Percentiles rank a stretch among this genome's conserved stretches.
phyloP scores from a whole-genome alignment of 2,888 invertebrate species.

The Linyphia triangularis region DNA sequence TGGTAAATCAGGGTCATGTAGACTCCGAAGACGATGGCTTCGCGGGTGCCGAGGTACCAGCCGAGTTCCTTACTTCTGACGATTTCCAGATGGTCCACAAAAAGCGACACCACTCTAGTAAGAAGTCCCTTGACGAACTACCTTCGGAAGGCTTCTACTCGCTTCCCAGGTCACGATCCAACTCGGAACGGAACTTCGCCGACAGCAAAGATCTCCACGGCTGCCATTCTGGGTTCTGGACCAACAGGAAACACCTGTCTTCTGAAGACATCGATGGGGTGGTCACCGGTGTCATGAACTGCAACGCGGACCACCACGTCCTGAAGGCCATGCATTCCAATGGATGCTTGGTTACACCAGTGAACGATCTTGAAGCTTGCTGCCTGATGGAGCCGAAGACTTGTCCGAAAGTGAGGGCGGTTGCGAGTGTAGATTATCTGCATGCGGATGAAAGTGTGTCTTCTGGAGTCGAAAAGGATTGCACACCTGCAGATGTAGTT shows the following conservation, averaged over 20 bases:
- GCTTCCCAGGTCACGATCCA: neutral
- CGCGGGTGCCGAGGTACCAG: neutral
- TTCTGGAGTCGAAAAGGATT: neutral
- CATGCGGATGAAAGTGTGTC: neutral
- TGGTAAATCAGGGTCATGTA: constrained; percentile 6
- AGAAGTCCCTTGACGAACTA: neutral
- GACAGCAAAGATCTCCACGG: neutral
- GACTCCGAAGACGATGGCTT: neutral
- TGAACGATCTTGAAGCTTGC: neutral
- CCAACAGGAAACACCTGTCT: neutral
- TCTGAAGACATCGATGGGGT: neutral
- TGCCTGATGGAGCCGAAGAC: too few species aligned
- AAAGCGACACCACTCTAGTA: neutral
- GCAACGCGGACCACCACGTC: neutral
- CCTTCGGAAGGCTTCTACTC: neutral
- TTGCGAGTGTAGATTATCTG: neutral
- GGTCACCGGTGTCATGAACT: too few species aligned
- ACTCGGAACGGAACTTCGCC: neutral
- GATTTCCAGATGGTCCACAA: constrained; percentile 51
- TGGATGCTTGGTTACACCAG: neutral
- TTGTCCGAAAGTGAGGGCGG: too few species aligned
- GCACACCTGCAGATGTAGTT: neutral
- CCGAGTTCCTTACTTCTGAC: constrained; percentile 63
- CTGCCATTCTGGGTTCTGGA: constrained; percentile 50
- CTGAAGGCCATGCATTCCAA: neutral